phyloP scores from a whole-genome alignment of 2,888 invertebrate genomes.

The Parochlus steinenii region DNA sequence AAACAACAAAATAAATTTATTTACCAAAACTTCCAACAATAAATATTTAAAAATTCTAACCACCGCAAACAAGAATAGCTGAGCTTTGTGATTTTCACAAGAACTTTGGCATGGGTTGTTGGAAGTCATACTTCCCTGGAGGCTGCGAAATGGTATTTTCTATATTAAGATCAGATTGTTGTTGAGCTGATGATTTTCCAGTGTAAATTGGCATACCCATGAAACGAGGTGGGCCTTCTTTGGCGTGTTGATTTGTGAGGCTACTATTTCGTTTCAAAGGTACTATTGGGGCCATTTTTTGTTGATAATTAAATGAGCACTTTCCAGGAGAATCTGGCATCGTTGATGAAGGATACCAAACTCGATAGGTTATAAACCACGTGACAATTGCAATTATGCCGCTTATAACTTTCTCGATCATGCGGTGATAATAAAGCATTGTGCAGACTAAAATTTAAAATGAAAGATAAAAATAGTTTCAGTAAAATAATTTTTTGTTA shows the following conservation, averaged over 20 bases:
- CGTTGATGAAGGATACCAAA: constrained; percentile 49
- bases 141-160: background rate
- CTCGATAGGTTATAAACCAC: constrained; percentile 81
- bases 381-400: constrained; percentile 71
- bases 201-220: constrained; percentile 66
- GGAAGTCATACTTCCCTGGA: constrained; percentile 19
- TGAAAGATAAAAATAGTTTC: no score
- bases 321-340: constrained; percentile 59
- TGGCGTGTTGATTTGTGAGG: constrained; percentile 19
- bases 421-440: constrained; percentile 87
- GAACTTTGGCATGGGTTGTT: constrained; percentile 22
- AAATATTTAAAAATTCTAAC: no score
- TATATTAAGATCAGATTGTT: constrained; percentile 15
- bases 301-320: constrained; percentile 63
- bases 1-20: no score
- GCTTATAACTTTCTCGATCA: constrained; percentile 87
- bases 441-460: no score
- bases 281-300: constrained; percentile 26
- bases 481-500: no score
- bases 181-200: constrained; percentile 21
- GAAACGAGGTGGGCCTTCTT: constrained; percentile 37
- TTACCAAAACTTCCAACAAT: no score
- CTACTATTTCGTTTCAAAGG: constrained; percentile 32
- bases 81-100: constrained; percentile 12
- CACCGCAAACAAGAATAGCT: no score